Evolutionary conservation across 2,797 vertebrate species (phyloP), one percentile per base, ranked within the genome.

Genomic region (Catostomus latipinnis): DNA sequence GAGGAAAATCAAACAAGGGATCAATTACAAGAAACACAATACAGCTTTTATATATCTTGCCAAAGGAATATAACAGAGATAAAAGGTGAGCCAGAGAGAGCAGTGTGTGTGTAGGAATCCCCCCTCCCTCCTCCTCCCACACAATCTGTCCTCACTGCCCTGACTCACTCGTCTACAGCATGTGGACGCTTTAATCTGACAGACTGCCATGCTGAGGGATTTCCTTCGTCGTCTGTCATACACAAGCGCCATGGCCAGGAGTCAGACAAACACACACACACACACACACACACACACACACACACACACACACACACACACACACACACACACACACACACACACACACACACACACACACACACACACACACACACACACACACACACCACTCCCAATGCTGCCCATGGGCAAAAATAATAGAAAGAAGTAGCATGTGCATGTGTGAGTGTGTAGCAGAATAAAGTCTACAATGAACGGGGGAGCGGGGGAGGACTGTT

Each of bases 141-240:
- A 71, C 70, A 82, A 72, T 88, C 81, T 67, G 69, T 62, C 79
- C 79, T 75, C 18, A 52, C 48, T 65, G 80, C 74, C 63, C 62
- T 61, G 34, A 73, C 74, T 75, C 65, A 65, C 74, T 81, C 60
- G 48, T 84, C 78, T 71, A 61, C 74, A 67, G 82, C 63, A 48
- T 73, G 71, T 34, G 66, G 18, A 71, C 65, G 81, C 86, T 87
- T 86, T 84, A 81, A 85, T 83, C 81, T 81, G 76, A 83, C 81
- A 83, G 81, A 85, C 54, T 74, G 80, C 71, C 81, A 72, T 81
- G 84, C 81, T 82, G 67, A 73, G 84, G 84, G 83, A 83, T 83
- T 84, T 84, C 84, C 84, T 80, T 58, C 74, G 10, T 74, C 71
- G 67, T 84, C 82, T 81, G 83, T 80, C 83, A 85, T 72, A 71